Conservation (phyloP, 2,797 vertebrate genomes). For the Myotis pilosus region DNA sequence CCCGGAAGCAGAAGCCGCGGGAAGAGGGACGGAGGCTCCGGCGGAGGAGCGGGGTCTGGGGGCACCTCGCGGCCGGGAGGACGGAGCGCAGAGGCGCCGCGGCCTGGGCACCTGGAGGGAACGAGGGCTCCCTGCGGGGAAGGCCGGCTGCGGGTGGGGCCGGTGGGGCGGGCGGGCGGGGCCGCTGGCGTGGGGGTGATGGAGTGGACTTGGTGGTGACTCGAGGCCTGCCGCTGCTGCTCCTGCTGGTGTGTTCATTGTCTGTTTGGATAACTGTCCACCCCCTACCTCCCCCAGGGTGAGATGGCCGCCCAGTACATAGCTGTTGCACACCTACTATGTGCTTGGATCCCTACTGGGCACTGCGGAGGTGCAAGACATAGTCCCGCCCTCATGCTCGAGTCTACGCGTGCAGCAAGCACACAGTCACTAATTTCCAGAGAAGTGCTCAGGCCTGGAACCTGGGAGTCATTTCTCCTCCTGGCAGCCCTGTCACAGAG, state of each 20-base stretch:
- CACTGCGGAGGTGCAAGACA: not conserved
- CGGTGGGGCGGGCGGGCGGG: too few species aligned
- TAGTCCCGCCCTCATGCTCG: not conserved
- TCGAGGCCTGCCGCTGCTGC: not conserved
- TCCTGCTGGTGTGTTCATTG: not conserved
- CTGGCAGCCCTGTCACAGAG: not conserved
- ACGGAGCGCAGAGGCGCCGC: conserved; percentile 71
- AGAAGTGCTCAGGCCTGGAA: not conserved
- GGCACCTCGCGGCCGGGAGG: conserved; percentile 85
- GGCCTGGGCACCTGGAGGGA: too few species aligned
- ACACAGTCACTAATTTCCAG: not conserved
- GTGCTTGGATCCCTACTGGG: not conserved
- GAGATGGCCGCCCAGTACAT: not conserved
- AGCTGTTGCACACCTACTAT: not conserved
- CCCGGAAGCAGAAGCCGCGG: conserved; percentile 55
- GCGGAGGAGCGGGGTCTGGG: conserved; percentile 73
- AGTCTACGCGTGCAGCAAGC: not conserved
- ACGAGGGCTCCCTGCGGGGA: not conserved
- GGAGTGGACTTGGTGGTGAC: not conserved
- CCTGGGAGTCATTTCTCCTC: not conserved
- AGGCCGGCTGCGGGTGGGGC: not conserved
- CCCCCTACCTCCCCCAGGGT: not conserved
- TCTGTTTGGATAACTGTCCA: not conserved
- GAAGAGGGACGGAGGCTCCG: not conserved
- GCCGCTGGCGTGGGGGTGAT: too few species aligned